phyloP scores from a whole-genome alignment of 2,888 invertebrate species.

The Sussaba pulchella region DNA sequence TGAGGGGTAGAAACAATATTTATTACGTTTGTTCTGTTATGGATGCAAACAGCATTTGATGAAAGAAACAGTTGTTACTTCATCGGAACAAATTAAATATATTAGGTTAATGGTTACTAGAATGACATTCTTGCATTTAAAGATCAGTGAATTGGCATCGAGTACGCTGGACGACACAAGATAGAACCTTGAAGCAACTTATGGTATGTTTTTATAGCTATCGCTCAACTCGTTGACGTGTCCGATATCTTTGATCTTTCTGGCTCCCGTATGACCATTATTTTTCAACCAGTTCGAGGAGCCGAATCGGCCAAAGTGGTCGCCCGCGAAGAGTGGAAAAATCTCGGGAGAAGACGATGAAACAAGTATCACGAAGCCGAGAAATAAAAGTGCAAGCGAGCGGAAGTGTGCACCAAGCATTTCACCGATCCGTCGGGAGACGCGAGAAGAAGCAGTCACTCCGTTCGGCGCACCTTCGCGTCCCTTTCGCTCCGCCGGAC shows the following conservation, averaged over 20 bases:
- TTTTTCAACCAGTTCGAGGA: slow-evolving; percentile 1
- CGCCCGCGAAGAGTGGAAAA: slow-evolving; percentile 13
- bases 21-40: not conserved
- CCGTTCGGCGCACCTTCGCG: slow-evolving; percentile 45
- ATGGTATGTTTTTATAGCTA: not conserved
- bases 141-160: not conserved
- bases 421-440: slow-evolving; percentile 37
- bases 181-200: too few relatives aligned
- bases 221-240: not conserved
- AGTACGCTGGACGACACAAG: not conserved
- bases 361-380: not conserved
- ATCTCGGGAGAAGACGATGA: slow-evolving; percentile 1
- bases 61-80: too few relatives aligned
- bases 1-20: not conserved
- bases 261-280: not conserved
- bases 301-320: not conserved
- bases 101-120: too few relatives aligned
- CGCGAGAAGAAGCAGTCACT: slow-evolving; percentile 47
- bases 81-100: too few relatives aligned
- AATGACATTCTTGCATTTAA: too few relatives aligned
- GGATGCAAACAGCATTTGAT: too few relatives aligned
- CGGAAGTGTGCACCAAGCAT: slow-evolving; percentile 36
- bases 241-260: not conserved
- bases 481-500: slow-evolving; percentile 54
- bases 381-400: slow-evolving; percentile 32